Conservation (phyloP, 92 coral and sea anemone genomes). For the Porites cylindrica region DNA sequence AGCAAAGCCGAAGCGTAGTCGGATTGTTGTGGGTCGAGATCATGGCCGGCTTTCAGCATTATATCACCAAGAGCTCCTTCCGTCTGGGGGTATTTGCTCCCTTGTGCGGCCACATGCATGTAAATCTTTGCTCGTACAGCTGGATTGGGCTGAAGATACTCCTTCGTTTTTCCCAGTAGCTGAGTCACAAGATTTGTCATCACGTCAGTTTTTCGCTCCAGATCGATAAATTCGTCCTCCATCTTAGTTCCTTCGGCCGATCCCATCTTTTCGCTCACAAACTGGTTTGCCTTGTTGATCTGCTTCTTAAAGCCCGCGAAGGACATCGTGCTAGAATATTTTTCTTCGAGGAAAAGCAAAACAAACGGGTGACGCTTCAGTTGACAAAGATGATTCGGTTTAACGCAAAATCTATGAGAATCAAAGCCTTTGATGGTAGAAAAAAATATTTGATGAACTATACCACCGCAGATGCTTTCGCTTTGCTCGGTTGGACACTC, state of each 20-base stretch:
- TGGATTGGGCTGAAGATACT: slow-evolving; percentile 85
- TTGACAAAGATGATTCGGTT: not conserved
- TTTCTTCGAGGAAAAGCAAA: not conserved
- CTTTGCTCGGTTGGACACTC: slow-evolving; percentile 10
- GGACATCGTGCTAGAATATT: slow-evolving; percentile 67
- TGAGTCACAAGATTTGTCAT: slow-evolving; percentile 76
- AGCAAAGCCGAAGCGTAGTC: slow-evolving; percentile 90
- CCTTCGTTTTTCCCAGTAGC: slow-evolving; percentile 82
- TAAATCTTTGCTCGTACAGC: slow-evolving; percentile 83
- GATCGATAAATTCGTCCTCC: slow-evolving; percentile 81
- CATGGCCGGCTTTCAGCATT: slow-evolving; percentile 90
- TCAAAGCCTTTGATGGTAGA: slow-evolving; percentile 9
- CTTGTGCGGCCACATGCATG: slow-evolving; percentile 81
- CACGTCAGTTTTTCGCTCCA: slow-evolving; percentile 86
- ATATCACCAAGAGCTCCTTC: slow-evolving; percentile 87
- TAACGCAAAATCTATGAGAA: not conserved
- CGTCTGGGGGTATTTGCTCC: slow-evolving; percentile 76
- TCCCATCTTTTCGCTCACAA: slow-evolving; percentile 95
- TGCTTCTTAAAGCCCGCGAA: slow-evolving; percentile 92
- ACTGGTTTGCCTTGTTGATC: slow-evolving; percentile 91
- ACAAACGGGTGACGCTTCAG: not conserved
- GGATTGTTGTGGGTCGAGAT: slow-evolving; percentile 69
- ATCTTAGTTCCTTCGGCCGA: slow-evolving; percentile 92
- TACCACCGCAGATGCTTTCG: not conserved
- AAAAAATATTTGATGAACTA: not conserved